These are phyloP conservation scores for Acrossocheilus wenchowensis DNA, from an alignment of 2,797 vertebrate genomes.

Conservation along the genomic window DNA sequence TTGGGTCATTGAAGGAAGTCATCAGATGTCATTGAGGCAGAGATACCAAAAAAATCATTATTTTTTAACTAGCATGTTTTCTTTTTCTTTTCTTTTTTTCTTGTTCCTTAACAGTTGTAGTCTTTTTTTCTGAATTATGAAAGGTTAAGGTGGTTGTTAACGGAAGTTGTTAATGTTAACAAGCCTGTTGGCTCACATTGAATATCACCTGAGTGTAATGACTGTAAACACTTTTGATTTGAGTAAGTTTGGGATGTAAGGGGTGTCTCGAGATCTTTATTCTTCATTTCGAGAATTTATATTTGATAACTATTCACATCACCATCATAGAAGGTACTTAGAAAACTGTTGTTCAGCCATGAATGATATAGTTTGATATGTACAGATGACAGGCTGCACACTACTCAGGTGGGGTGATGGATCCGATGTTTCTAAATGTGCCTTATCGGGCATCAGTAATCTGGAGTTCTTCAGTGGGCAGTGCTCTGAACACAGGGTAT, in stretches of 20 bases:
- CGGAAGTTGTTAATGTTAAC: neutral
- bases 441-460: slow-evolving; percentile 42
- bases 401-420: slow-evolving; percentile 20
- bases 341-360: slow-evolving; percentile 6
- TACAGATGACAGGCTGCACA: slow-evolving; percentile 13
- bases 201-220: neutral
- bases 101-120: neutral
- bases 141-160: neutral
- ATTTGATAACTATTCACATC: slow-evolving; percentile 34
- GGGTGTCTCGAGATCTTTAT: neutral
- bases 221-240: neutral
- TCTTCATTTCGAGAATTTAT: slow-evolving; percentile 26
- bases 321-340: neutral
- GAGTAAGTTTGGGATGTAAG: neutral
- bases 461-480: slow-evolving; percentile 55
- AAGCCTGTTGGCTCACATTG: neutral
- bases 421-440: slow-evolving; percentile 21
- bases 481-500: slow-evolving; percentile 48
- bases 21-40: slow-evolving; percentile 26
- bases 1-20: slow-evolving; percentile 10
- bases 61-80: neutral
- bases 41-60: slow-evolving; percentile 42
- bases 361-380: slow-evolving; percentile 7
- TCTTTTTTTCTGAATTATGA: neutral
- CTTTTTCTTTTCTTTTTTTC: neutral